Percentiles rank a stretch among this genome's conserved stretches.
Evolutionary conservation across 2,888 invertebrate genomes (phyloP).

Genomic region (Calliphora vomitoria): DNA sequence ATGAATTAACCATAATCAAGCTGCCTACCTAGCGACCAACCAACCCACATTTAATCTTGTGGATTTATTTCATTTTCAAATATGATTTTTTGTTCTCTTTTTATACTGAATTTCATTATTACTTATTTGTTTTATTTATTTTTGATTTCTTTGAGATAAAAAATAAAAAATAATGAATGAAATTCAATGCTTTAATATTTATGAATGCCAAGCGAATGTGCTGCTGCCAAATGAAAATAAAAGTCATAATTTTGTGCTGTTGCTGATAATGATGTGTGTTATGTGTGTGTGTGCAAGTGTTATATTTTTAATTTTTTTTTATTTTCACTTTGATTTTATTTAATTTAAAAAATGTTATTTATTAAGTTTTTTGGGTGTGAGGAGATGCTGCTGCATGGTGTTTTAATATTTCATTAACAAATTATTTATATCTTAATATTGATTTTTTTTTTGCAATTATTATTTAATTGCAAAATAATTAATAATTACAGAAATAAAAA

Average conservation of each 20-base stretch:
- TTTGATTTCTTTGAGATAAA: conserved; percentile 18
- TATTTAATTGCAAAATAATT: conserved; percentile 25
- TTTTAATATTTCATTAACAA: conserved; percentile 23
- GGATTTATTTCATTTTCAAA: conserved; percentile 24
- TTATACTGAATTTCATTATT: not conserved
- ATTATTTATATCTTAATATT: conserved; percentile 9
- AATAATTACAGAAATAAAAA: not conserved
- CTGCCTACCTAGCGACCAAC: conserved; percentile 52
- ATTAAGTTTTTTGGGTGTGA: not conserved
- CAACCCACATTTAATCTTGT: conserved; percentile 66
- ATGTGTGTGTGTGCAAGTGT: too few relatives aligned
- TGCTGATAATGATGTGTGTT: not conserved
- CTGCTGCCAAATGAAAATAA: conserved; percentile 29
- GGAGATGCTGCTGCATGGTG: not conserved
- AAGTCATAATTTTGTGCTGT: conserved; percentile 34
- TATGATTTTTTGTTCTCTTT: conserved; percentile 17
- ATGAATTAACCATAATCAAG: conserved; percentile 60
- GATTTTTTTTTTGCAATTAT: not conserved
- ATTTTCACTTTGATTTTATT: not conserved
- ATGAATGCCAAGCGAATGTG: not conserved
- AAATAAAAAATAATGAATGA: conserved; percentile 23
- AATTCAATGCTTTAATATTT: conserved; percentile 31
- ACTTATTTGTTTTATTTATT: conserved; percentile 15
- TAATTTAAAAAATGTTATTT: not conserved
- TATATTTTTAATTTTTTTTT: not conserved